Evolutionary conservation across 2,888 invertebrate genomes (phyloP).

Genomic region (Yponomeuta evonymella): DNA sequence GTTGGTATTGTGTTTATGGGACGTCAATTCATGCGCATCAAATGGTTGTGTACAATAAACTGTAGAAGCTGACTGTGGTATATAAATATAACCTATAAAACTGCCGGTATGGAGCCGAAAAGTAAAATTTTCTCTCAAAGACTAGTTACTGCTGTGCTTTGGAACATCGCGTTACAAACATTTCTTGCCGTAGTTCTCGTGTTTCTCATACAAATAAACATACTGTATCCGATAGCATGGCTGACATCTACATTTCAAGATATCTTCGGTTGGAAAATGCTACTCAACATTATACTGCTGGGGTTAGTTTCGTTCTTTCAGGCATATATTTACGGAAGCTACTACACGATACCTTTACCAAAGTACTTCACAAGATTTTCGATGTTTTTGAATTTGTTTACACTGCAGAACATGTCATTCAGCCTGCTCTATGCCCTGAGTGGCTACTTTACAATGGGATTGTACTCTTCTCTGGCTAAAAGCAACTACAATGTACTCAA

Average conservation of each 20-base stretch:
- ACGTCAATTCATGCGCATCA: neutral
- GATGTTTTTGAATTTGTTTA: conserved; percentile 78
- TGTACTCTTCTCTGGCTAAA: conserved; percentile 80
- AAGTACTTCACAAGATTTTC: conserved; percentile 81
- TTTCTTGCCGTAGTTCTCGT: conserved; percentile 67
- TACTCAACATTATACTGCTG: conserved; percentile 79
- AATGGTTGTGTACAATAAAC: neutral
- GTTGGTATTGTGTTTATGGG: neutral
- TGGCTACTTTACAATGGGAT: conserved; percentile 81
- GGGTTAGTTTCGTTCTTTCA: conserved; percentile 80
- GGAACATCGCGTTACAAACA: conserved; percentile 77
- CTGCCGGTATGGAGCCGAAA: conserved; percentile 53
- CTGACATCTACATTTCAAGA: conserved; percentile 75
- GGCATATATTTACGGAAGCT: conserved; percentile 83
- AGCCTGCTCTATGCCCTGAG: conserved; percentile 76
- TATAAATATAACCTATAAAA: conserved; percentile 24
- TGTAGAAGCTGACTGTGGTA: neutral
- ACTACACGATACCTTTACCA: conserved; percentile 77
- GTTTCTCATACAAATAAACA: conserved; percentile 77
- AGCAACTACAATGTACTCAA: conserved; percentile 74
- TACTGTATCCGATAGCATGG: conserved; percentile 81
- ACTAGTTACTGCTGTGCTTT: conserved; percentile 75
- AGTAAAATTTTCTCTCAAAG: conserved; percentile 77
- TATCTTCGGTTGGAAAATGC: conserved; percentile 78
- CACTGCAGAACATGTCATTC: conserved; percentile 75